Evolutionary conservation across 2,888 invertebrate species (phyloP).

Genomic region (Sericinus montela): DNA sequence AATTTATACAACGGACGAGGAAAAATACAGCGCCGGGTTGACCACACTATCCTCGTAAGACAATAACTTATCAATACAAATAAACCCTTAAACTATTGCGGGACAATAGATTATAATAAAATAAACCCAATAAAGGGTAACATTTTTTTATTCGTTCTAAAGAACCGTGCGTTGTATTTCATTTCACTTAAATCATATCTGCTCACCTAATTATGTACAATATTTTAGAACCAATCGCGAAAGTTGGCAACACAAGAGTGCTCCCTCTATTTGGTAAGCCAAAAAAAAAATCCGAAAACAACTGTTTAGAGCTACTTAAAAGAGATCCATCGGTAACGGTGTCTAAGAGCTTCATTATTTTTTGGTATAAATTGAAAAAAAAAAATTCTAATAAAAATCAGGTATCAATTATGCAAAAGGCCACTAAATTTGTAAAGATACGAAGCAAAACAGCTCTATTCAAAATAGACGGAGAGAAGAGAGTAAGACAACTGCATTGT

Average conservation of each 20-base stretch:
- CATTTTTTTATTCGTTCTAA: constrained; percentile 40
- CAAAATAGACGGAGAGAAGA: constrained; percentile 24
- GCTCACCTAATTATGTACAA: constrained; percentile 58
- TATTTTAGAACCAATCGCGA: constrained; percentile 57
- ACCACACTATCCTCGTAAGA: constrained; percentile 37
- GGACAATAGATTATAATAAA: constrained; percentile 58
- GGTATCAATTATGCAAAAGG: constrained; percentile 59
- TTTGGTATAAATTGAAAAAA: constrained; percentile 76
- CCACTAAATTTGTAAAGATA: constrained; percentile 36
- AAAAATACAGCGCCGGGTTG: constrained; percentile 37
- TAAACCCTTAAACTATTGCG: constrained; percentile 54
- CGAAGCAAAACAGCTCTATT: constrained; percentile 30
- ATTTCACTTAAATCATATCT: constrained; percentile 40
- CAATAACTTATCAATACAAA: constrained; percentile 39
- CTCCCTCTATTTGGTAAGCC: constrained; percentile 66
- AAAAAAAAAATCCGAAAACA: constrained; percentile 44
- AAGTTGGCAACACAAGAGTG: constrained; percentile 46
- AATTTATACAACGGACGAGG: constrained; percentile 74
- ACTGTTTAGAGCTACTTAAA: constrained; percentile 57
- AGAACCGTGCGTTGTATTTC: constrained; percentile 36
- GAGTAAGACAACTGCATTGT: constrained; percentile 21
- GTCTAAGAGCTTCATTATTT: constrained; percentile 71
- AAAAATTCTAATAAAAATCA: constrained; percentile 57
- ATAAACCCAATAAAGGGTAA: constrained; percentile 49
- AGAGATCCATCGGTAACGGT: constrained; percentile 79